Evolutionary conservation across 2,113 vertebrate genomes (phyloP).

Genomic region (Rousettus leschenaultii): DNA sequence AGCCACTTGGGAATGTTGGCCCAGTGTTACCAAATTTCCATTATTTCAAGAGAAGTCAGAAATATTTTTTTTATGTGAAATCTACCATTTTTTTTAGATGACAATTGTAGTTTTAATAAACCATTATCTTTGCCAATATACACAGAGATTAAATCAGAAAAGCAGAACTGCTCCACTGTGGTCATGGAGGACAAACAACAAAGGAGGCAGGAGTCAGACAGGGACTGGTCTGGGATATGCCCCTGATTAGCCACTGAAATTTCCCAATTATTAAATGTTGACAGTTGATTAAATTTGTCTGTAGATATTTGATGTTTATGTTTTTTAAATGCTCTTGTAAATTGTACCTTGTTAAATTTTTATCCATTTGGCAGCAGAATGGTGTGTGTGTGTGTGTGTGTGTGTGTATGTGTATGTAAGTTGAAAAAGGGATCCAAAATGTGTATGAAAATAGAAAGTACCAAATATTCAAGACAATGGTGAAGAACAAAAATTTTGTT

Average conservation of each 20-base stretch:
- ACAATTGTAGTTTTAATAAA: background rate
- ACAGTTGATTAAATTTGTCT: background rate
- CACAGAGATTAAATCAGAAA: conserved; percentile 6
- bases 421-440: background rate
- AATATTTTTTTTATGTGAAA: background rate
- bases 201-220: conserved; percentile 2
- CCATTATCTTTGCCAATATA: background rate
- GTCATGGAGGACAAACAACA: conserved; percentile 43
- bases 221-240: background rate
- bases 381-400: background rate
- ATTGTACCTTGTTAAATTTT: background rate
- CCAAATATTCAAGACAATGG: background rate
- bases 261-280: background rate
- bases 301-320: background rate
- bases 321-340: background rate
- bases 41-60: background rate
- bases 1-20: background rate
- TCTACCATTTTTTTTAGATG: background rate
- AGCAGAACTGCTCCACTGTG: background rate
- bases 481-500: background rate
- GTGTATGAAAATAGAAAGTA: background rate
- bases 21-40: background rate
- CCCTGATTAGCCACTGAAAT: conserved; percentile 50
- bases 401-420: background rate
- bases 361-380: background rate